Evolutionary conservation across 2,113 vertebrate species (phyloP).

Genomic region (Baryphthengus martii): DNA sequence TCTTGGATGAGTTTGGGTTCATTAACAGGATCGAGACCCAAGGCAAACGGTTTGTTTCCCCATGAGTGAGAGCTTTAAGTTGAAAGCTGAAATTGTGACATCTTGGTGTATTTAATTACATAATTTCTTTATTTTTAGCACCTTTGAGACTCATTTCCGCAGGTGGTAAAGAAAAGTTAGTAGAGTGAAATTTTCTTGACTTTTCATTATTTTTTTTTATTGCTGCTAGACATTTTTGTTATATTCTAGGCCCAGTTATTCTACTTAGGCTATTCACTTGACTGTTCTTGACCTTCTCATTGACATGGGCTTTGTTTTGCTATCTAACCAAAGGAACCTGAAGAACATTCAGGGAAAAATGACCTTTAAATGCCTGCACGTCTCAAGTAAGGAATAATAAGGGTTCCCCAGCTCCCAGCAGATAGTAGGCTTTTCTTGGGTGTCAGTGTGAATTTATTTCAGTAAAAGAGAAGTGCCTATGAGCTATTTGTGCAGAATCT

Average conservation of each 20-base stretch:
- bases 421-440: not conserved
- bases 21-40: not conserved
- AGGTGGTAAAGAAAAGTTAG: not conserved
- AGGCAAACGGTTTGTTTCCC: not conserved
- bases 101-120: not conserved
- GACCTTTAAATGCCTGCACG: conserved; percentile 5
- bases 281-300: not conserved
- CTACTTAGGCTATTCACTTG: not conserved
- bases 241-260: not conserved
- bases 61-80: not conserved
- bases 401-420: not conserved
- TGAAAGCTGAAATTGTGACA: not conserved
- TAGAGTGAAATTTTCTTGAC: not conserved
- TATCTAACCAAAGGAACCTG: not conserved
- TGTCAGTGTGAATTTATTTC: conserved; percentile 35
- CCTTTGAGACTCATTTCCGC: not conserved
- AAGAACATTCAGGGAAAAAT: not conserved
- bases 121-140: not conserved
- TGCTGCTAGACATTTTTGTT: not conserved
- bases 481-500: conserved; percentile 6
- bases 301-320: not conserved
- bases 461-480: not conserved
- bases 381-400: not conserved
- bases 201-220: not conserved
- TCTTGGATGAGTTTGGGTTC: not conserved